Evolutionary conservation across 2,113 vertebrate genomes (phyloP).

Genomic region (Calidris pugnax): DNA sequence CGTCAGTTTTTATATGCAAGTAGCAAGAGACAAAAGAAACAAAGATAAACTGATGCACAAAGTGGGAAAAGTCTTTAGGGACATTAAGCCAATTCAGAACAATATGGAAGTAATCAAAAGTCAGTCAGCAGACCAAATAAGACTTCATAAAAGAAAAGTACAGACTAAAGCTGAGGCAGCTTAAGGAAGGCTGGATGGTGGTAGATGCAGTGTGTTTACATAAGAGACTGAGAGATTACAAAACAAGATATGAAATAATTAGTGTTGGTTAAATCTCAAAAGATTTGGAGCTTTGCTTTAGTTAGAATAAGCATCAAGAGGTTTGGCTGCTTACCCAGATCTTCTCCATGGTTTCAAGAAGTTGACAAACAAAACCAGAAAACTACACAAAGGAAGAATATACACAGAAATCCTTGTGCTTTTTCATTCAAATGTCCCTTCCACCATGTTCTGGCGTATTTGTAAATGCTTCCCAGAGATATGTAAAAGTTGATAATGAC

Average conservation of each 20-base stretch:
- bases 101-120: conserved; percentile 75
- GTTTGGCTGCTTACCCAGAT: background rate
- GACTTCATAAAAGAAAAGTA: conserved; percentile 55
- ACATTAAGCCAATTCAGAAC: conserved; percentile 63
- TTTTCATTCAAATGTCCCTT: background rate
- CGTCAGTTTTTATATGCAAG: conserved; percentile 52
- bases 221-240: conserved; percentile 12
- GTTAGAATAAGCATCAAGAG: background rate
- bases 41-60: conserved; percentile 63
- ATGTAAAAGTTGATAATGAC: background rate
- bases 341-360: background rate
- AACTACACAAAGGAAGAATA: background rate
- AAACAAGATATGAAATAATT: conserved; percentile 47
- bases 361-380: background rate
- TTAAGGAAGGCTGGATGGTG: conserved; percentile 30
- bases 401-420: background rate
- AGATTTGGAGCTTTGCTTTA: background rate
- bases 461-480: background rate
- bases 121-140: conserved; percentile 63
- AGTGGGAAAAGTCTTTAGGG: conserved; percentile 58
- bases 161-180: background rate
- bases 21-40: conserved; percentile 65
- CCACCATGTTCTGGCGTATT: background rate
- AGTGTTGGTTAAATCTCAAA: conserved; percentile 23
- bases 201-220: conserved; percentile 32